Percentiles rank a stretch among this genome's conserved stretches.
phyloP scores from a whole-genome alignment of 37 sponge, comb jelly and placozoan genomes.

The Oopsacas minuta region DNA sequence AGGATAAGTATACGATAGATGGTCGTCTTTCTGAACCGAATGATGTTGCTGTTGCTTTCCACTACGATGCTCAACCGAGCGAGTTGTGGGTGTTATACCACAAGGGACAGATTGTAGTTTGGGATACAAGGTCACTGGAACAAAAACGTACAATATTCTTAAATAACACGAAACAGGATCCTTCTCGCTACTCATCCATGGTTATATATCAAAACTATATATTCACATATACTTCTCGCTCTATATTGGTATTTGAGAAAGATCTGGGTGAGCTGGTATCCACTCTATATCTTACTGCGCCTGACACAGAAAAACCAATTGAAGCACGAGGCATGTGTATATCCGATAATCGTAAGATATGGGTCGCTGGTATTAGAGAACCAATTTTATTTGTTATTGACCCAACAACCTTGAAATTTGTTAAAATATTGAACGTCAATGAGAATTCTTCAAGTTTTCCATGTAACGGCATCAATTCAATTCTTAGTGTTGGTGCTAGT shows the following conservation, averaged over 20 bases:
- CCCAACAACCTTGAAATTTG: background rate
- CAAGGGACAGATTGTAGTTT: background rate
- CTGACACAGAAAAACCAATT: background rate
- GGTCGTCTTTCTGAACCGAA: conserved; percentile 6
- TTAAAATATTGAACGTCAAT: background rate
- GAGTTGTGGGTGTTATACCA: background rate
- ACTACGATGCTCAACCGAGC: background rate
- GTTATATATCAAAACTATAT: background rate
- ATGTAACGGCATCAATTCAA: background rate
- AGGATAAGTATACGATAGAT: background rate
- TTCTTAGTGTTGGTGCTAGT: background rate
- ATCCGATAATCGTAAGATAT: background rate
- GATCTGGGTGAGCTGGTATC: background rate
- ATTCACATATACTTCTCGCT: background rate
- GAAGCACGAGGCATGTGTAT: background rate
- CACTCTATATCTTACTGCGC: background rate
- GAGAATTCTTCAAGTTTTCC: background rate
- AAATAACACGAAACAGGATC: background rate
- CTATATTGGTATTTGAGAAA: background rate
- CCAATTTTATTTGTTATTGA: background rate
- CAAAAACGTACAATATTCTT: background rate
- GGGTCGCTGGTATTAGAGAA: background rate
- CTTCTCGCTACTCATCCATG: conserved; percentile 1
- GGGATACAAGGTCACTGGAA: background rate
- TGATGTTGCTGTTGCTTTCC: background rate